Evolutionary conservation across 2,113 vertebrate species (phyloP).

Genomic region (Pipra filicauda): DNA sequence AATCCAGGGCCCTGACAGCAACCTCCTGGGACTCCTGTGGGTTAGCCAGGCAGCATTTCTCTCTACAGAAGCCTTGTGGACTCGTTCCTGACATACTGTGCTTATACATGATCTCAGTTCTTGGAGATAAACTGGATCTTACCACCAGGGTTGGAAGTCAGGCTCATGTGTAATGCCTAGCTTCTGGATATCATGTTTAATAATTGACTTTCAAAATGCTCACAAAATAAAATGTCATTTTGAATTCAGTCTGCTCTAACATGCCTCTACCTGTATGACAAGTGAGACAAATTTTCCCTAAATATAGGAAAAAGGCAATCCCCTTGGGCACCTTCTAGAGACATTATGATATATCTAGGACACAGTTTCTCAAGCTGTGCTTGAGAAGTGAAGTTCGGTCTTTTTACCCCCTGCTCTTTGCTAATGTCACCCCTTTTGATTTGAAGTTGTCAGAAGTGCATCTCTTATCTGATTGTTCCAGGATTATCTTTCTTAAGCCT

Average conservation of each 20-base stretch:
- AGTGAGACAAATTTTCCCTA: not conserved
- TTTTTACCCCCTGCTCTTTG: not conserved
- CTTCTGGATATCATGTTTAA: not conserved
- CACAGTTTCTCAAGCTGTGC: not conserved
- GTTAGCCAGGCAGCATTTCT: not conserved
- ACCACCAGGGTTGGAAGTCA: not conserved
- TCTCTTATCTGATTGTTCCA: not conserved
- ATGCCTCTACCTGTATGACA: not conserved
- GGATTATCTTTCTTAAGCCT: not conserved
- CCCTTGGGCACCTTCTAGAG: not conserved
- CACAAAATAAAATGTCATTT: not conserved
- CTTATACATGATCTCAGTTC: not conserved
- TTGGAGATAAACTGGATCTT: not conserved
- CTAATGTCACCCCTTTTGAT: not conserved
- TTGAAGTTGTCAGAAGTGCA: not conserved
- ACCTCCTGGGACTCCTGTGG: not conserved
- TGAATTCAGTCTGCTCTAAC: not conserved
- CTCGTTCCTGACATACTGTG: fast-evolving
- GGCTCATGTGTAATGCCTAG: not conserved
- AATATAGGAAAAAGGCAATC: not conserved
- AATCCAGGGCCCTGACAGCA: not conserved
- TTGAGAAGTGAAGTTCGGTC: not conserved
- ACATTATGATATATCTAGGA: not conserved
- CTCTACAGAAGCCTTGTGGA: not conserved
- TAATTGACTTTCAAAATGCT: not conserved